Evolutionary conservation across 2,113 vertebrate genomes (phyloP).

Genomic region (Malurus alboscapulatus): DNA sequence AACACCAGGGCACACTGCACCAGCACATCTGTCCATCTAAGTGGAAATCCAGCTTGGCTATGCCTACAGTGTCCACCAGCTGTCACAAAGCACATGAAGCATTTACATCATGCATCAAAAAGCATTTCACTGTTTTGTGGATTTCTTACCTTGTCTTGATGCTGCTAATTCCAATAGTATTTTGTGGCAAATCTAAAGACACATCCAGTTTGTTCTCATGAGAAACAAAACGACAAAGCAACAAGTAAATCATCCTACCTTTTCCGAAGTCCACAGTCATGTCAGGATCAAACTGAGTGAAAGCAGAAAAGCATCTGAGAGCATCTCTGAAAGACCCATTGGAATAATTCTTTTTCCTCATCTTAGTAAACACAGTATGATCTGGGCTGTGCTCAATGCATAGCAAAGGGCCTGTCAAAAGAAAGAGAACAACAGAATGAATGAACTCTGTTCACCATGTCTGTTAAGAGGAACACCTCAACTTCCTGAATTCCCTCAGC

Average conservation of each 20-base stretch:
- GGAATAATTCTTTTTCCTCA: not conserved
- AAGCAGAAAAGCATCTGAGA: not conserved
- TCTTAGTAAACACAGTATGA: not conserved
- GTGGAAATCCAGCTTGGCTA: not conserved
- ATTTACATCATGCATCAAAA: not conserved
- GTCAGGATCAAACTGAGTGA: not conserved
- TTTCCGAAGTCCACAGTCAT: not conserved
- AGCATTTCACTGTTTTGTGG: not conserved
- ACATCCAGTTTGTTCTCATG: not conserved
- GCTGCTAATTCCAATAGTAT: not conserved
- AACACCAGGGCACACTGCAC: not conserved
- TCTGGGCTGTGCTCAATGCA: not conserved
- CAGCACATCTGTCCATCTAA: not conserved
- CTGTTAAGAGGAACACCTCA: not conserved
- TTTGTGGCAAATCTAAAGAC: not conserved
- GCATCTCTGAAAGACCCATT: not conserved
- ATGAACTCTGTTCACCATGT: not conserved
- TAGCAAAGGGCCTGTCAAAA: not conserved
- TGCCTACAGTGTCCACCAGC: not conserved
- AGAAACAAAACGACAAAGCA: not conserved
- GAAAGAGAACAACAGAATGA: not conserved
- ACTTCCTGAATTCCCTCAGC: not conserved
- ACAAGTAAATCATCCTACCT: not conserved
- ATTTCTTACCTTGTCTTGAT: not conserved
- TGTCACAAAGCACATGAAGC: not conserved